A percentile compares a stretch with the other conserved stretches of the same genome.
phyloP scores from a whole-genome alignment of 37 sponge, comb jelly and placozoan genomes.

The Beroe forskalii region DNA sequence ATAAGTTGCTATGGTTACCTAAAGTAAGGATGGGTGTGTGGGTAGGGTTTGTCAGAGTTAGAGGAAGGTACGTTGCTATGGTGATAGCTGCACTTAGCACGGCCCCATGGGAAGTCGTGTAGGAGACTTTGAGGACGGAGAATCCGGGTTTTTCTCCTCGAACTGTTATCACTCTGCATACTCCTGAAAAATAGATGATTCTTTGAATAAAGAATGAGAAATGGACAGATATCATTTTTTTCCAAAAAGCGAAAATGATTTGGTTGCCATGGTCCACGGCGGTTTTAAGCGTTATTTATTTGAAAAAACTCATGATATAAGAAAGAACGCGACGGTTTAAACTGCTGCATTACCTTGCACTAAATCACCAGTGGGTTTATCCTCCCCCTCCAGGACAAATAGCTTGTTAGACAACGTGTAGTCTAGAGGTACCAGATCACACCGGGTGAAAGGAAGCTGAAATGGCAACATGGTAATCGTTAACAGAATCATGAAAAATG shows the following conservation, averaged over 20 bases:
- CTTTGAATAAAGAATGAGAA: no score
- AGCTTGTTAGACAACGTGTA: conserved; percentile 5
- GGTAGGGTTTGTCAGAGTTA: neutral
- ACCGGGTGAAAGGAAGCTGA: conserved; percentile 37
- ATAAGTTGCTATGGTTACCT: no score
- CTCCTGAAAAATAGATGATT: conserved; percentile 6
- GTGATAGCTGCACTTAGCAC: conserved; percentile 1
- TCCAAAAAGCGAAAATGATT: no score
- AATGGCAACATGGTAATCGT: neutral
- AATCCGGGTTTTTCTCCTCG: neutral
- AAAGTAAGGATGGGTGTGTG: neutral
- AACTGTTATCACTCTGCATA: neutral
- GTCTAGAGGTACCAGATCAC: conserved; percentile 20
- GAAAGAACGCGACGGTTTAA: no score
- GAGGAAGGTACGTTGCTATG: conserved; percentile 32
- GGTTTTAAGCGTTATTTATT: no score
- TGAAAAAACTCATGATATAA: no score
- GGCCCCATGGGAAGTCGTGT: neutral
- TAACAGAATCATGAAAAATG: no score
- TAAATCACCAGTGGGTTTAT: neutral
- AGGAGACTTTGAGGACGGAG: conserved; percentile 3
- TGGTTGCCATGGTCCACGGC: no score
- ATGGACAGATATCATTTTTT: no score
- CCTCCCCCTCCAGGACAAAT: neutral
- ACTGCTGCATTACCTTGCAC: neutral